Percentiles rank a stretch among this genome's conserved stretches.
phyloP scores from a whole-genome alignment of 2,888 invertebrate species.

The Drosophila planitibia region DNA sequence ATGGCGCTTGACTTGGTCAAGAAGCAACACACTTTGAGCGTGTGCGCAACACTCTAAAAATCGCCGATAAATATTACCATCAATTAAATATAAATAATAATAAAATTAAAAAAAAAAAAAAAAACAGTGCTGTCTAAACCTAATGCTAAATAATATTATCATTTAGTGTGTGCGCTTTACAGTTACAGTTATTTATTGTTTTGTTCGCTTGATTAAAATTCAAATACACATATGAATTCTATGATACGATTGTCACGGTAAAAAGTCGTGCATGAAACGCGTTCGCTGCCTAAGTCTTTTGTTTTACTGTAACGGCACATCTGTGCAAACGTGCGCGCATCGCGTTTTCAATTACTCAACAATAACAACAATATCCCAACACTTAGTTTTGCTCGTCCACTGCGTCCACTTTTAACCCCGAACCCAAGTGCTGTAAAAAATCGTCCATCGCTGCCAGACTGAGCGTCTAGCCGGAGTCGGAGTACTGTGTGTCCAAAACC shows the following conservation, averaged over 20 bases:
- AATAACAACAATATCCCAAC: conserved; percentile 43
- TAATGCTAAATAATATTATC: conserved; percentile 3
- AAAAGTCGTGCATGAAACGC: conserved; percentile 55
- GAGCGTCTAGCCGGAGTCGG: conserved; percentile 52
- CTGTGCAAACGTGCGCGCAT: conserved; percentile 44
- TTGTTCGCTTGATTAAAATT: conserved; percentile 21
- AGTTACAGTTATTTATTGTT: conserved; percentile 32
- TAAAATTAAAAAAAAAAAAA: background rate
- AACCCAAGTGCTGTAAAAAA: conserved; percentile 27
- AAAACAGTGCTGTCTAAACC: conserved; percentile 22
- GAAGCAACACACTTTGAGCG: conserved; percentile 39
- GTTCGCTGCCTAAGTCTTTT: conserved; percentile 75
- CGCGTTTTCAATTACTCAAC: conserved; percentile 45
- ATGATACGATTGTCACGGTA: conserved; percentile 25
- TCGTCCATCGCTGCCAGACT: conserved; percentile 52
- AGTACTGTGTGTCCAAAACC: conserved; percentile 49
- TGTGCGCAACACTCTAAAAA: conserved; percentile 40
- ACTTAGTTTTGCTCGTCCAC: conserved; percentile 39
- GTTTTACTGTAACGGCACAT: conserved; percentile 56
- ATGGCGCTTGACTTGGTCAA: conserved; percentile 56
- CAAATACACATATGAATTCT: background rate
- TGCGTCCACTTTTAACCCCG: conserved; percentile 27
- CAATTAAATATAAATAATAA: conserved; percentile 7
- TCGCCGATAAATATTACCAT: conserved; percentile 36
- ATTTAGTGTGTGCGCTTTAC: conserved; percentile 38